Base-by-base conservation (phyloP, 2,888 invertebrate species). In the Bimastos eiseni region DNA sequence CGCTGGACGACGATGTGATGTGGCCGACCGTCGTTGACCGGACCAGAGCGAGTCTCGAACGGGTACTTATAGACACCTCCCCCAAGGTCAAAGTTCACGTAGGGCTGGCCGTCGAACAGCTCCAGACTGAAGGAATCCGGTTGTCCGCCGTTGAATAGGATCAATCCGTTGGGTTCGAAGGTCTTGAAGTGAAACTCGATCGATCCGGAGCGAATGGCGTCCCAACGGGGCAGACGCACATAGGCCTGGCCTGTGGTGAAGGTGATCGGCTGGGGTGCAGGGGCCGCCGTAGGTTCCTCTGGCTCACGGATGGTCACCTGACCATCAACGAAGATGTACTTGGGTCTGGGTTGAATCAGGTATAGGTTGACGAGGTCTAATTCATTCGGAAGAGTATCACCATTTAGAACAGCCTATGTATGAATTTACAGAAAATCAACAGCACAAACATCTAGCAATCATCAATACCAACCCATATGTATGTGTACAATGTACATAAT, bases 111-210 rank as follows among this genome's bases (percentile, higher is more conserved):
- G 90, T 94, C 95, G 91, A 92, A 94, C 44, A 94, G 92, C 91
- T 95, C 95, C 33, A 94, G 89, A 13, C 93, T 94, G 34, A 94
- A 90, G 91, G 93, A 94, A 44, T 93, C 92, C 21, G 89, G 90
- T 8, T 44, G 88, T 91, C 90, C 90, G 8, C 90, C 90, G 30
- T 70, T 44, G 83, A 91, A 90, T 0, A 91, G 41, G 24, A 95
- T 90, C 21, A 95, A 90, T 38, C 94, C 94, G 70, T 93, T 92
- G 37, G 93, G 93, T 89, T 94, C 92, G 17, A 93, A 91, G 0
- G 95, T 94, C 44, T 93, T 92, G 93, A 95, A 95, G 86, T 93
- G 93, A 92, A 94, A 94, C 41, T 93, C 92, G 17, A 95, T 91
- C 6, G 91, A 91, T 36, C 93, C 92, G 21, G 91, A 89, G 4